A percentile compares a stretch with the other conserved stretches of the same genome.
Evolutionary conservation across 2,888 invertebrate species (phyloP).

Genomic region (Ichneumon xanthorius): DNA sequence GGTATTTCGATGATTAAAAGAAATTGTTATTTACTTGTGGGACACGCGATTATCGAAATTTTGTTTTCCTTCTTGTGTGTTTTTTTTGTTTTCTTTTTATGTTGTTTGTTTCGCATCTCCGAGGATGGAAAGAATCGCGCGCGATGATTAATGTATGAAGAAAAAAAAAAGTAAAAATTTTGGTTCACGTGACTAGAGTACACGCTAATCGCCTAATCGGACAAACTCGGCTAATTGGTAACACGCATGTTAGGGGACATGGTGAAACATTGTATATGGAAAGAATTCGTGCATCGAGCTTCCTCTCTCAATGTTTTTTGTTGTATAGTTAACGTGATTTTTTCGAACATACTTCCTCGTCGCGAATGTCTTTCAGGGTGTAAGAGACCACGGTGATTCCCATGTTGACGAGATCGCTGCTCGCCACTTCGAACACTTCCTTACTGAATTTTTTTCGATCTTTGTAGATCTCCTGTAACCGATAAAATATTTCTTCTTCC

Average conservation of each 20-base stretch:
- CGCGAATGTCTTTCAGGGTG: slow-evolving; percentile 96
- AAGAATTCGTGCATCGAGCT: slow-evolving; percentile 62
- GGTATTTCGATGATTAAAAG: slow-evolving; percentile 50
- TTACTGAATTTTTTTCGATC: slow-evolving; percentile 98
- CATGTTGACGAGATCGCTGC: slow-evolving; percentile 98
- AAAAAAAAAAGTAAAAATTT: background rate
- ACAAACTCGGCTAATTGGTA: slow-evolving; percentile 33
- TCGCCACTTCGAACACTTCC: slow-evolving; percentile 97
- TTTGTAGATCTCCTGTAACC: slow-evolving; percentile 93
- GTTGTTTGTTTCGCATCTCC: slow-evolving; percentile 1
- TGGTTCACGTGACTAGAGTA: slow-evolving; percentile 11
- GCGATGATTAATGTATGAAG: slow-evolving; percentile 2
- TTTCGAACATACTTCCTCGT: slow-evolving; percentile 92
- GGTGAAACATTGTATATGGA: slow-evolving; percentile 44
- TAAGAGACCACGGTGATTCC: slow-evolving; percentile 98
- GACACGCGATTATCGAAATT: slow-evolving; percentile 21
- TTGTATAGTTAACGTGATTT: background rate
- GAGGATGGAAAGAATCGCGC: background rate
- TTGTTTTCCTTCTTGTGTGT: slow-evolving; percentile 25
- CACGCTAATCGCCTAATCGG: slow-evolving; percentile 57
- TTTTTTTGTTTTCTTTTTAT: background rate
- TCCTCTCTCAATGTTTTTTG: slow-evolving; percentile 30
- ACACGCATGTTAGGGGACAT: slow-evolving; percentile 34
- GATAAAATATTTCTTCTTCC: slow-evolving; percentile 5
- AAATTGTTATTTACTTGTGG: slow-evolving; percentile 32